Evolutionary conservation across 1,140 invertebrate species (phyloP).

Genomic region (Rhopalosiphum maidis): DNA sequence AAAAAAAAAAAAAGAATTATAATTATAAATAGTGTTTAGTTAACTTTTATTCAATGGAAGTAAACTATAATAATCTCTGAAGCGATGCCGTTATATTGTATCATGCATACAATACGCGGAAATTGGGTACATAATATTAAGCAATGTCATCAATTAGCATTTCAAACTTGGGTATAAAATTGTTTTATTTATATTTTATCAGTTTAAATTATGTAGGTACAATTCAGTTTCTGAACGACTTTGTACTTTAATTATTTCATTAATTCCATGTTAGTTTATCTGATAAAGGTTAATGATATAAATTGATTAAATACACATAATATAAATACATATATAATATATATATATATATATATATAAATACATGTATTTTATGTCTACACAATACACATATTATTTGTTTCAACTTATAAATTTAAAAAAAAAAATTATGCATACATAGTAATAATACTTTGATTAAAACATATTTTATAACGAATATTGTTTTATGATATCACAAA

Average conservation of each 20-base stretch:
- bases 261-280: neutral
- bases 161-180: neutral
- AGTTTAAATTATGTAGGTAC: neutral
- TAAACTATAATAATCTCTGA: neutral
- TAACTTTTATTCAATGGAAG: neutral
- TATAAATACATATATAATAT: no score
- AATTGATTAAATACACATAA: neutral
- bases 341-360: no score
- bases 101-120: neutral
- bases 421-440: no score
- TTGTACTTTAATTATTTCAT: neutral
- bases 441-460: no score
- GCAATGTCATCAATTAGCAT: neutral
- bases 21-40: neutral
- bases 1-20: neutral
- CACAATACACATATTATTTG: no score
- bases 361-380: no score
- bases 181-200: neutral
- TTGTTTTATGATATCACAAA: neutral
- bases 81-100: neutral
- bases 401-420: no score
- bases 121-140: neutral
- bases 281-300: neutral
- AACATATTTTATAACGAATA: no score
- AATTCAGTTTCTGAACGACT: neutral